A percentile compares a stretch with the other conserved stretches of the same genome.
phyloP scores from a whole-genome alignment of 2,888 invertebrate genomes.

The Luperina nickerlii region DNA sequence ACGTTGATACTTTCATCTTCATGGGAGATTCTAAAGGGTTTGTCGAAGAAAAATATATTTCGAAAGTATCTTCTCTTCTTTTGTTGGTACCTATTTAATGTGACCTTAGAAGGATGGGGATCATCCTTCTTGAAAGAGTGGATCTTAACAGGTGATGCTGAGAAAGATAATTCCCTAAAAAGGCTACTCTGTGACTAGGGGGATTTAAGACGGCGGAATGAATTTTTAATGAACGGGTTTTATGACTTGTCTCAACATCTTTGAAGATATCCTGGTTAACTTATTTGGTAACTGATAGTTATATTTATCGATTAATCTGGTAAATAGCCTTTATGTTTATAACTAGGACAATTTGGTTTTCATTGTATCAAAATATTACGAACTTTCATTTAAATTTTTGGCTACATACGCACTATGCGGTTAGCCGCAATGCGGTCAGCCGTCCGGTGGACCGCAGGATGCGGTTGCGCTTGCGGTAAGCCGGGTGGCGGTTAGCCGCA shows the following conservation, averaged over 20 bases:
- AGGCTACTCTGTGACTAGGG: background rate
- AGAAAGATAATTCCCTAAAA: background rate
- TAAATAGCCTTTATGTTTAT: background rate
- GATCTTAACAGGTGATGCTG: background rate
- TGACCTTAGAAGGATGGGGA: background rate
- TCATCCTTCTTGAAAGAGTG: background rate
- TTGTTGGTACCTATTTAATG: background rate
- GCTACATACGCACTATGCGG: too few species aligned
- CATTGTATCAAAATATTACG: background rate
- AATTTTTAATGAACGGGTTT: background rate
- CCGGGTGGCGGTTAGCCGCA: too few species aligned
- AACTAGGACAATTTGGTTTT: background rate
- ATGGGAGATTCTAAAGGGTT: background rate
- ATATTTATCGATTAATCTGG: background rate
- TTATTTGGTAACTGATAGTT: background rate
- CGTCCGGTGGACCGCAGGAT: too few species aligned
- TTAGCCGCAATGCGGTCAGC: too few species aligned
- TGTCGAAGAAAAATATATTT: background rate
- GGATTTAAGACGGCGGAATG: background rate
- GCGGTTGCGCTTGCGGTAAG: too few species aligned
- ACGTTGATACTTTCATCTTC: slow-evolving; percentile 5
- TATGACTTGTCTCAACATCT: too few species aligned
- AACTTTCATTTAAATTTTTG: background rate
- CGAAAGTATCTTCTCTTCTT: background rate
- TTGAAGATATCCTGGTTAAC: too few species aligned